phyloP scores from a whole-genome alignment of 2,113 vertebrate genomes.

The Mobula hypostoma region DNA sequence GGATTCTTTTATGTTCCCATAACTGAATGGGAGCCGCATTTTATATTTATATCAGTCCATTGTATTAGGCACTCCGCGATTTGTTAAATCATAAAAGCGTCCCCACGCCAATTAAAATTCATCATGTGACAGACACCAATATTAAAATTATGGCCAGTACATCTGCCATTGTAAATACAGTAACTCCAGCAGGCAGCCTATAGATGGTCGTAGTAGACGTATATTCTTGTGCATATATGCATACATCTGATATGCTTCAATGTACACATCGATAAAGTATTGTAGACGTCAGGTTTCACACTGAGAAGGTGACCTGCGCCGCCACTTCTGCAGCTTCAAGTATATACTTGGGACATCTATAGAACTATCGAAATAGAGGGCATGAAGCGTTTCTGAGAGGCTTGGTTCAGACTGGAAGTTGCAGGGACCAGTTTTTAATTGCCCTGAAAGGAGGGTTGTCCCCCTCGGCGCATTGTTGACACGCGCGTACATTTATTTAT shows the following conservation, averaged over 20 bases:
- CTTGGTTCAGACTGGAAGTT: background rate
- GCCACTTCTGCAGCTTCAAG: background rate
- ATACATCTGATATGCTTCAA: constrained; percentile 38
- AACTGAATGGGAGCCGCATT: background rate
- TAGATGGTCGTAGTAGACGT: background rate
- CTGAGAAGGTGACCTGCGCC: background rate
- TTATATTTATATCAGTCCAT: constrained; percentile 23
- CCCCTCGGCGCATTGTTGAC: background rate
- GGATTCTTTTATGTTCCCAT: background rate
- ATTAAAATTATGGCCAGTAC: constrained; percentile 6
- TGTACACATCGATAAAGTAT: constrained; percentile 43
- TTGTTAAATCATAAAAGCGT: constrained; percentile 5
- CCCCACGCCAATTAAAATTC: constrained; percentile 15
- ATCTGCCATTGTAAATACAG: background rate
- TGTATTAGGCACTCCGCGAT: background rate
- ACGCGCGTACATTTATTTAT: background rate
- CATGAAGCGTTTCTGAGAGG: background rate
- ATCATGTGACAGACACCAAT: background rate
- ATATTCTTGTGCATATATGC: background rate
- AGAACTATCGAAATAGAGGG: background rate
- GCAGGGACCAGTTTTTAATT: background rate
- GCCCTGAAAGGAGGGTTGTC: background rate
- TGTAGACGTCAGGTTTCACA: background rate
- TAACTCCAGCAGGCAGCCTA: background rate
- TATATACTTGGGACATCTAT: background rate